phyloP scores from a whole-genome alignment of 23 tunicate genomes.

The Corella eumyota region DNA sequence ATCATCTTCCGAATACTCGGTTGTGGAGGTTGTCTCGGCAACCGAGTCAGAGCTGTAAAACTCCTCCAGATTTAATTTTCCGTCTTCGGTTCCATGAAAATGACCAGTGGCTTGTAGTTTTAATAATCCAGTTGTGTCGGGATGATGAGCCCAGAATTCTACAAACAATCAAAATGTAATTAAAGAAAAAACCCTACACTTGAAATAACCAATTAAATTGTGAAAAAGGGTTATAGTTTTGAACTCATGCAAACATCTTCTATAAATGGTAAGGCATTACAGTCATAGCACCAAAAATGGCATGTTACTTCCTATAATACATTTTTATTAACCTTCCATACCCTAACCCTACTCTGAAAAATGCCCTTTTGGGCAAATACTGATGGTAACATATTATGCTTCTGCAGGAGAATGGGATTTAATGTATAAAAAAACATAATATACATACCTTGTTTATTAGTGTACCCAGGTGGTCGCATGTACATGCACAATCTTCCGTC shows the following conservation, averaged over 20 bases:
- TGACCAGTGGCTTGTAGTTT: conserved; percentile 11
- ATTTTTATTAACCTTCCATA: too few species aligned
- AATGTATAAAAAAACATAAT: background rate
- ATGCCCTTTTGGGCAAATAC: too few species aligned
- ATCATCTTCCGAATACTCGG: background rate
- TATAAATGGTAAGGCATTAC: too few species aligned
- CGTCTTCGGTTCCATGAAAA: conserved; percentile 13
- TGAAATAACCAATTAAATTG: too few species aligned
- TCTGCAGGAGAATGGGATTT: too few species aligned
- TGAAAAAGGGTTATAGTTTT: too few species aligned
- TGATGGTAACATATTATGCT: too few species aligned
- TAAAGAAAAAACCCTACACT: too few species aligned
- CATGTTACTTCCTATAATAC: too few species aligned
- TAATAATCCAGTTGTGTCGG: conserved; percentile 13
- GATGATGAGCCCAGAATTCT: conserved; percentile 23
- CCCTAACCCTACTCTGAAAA: too few species aligned
- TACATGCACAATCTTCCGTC: conserved; percentile 82
- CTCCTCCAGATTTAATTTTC: conserved; percentile 1
- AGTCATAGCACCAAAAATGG: too few species aligned
- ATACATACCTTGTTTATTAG: conserved; percentile 26
- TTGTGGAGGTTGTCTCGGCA: background rate
- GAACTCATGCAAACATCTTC: too few species aligned
- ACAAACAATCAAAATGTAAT: background rate
- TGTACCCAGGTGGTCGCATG: conserved; percentile 73
- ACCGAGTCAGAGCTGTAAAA: conserved; percentile 16